phyloP scores from a whole-genome alignment of 2,888 invertebrate genomes.

The Gari tellinella region DNA sequence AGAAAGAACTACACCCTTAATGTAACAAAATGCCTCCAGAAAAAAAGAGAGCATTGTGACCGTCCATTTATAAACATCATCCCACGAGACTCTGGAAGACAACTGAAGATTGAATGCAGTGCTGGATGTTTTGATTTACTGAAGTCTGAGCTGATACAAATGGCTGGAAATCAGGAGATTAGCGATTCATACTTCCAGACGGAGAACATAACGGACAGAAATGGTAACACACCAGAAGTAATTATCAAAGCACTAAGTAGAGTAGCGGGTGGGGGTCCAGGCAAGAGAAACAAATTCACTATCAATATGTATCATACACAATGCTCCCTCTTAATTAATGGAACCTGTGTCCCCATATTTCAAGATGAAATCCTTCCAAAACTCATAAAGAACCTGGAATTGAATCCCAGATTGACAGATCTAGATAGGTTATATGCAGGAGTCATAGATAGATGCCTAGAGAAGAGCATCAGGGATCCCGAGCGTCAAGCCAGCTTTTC shows the following conservation, averaged over 20 bases:
- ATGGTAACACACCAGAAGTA: slow-evolving; percentile 1
- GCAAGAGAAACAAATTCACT: slow-evolving; percentile 3
- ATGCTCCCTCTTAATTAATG: slow-evolving; percentile 4
- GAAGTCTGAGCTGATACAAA: neutral
- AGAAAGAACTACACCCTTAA: neutral
- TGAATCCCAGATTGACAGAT: neutral
- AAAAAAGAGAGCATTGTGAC: slow-evolving; percentile 9
- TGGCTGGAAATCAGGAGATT: neutral
- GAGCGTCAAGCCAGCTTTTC: neutral
- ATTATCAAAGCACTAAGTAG: neutral
- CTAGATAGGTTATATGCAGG: slow-evolving; percentile 6
- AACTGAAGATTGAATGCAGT: slow-evolving; percentile 7
- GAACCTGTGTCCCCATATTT: neutral
- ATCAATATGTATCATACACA: slow-evolving; percentile 3
- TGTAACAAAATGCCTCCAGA: neutral
- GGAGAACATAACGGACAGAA: neutral
- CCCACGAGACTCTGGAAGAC: neutral
- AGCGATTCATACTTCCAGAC: neutral
- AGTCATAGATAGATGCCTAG: slow-evolving; percentile 4
- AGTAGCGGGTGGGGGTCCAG: neutral
- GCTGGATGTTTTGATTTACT: slow-evolving; percentile 1
- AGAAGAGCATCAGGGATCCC: slow-evolving; percentile 1
- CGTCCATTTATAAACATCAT: slow-evolving; percentile 1
- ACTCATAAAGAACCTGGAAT: neutral
- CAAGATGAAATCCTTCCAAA: slow-evolving; percentile 3